phyloP scores from a whole-genome alignment of 2,113 vertebrate genomes.

The Oxyruncus cristatus region DNA sequence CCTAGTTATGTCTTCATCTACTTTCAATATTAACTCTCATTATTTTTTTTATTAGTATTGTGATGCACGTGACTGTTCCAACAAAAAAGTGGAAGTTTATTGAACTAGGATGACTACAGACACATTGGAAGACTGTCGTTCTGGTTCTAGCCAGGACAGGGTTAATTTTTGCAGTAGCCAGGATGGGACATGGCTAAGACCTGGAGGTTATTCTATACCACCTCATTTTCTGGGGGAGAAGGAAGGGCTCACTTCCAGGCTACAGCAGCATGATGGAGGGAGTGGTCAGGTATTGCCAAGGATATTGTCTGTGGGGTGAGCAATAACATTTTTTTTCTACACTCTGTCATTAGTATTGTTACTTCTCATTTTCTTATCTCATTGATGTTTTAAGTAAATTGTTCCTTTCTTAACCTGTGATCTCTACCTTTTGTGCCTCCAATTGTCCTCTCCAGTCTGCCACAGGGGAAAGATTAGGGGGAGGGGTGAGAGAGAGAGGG shows the following conservation, averaged over 20 bases:
- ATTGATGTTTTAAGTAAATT: neutral
- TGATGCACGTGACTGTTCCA: neutral
- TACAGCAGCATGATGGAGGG: accelerated
- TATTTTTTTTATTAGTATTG: neutral
- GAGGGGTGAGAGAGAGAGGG: neutral
- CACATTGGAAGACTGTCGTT: neutral
- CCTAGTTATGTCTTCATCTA: neutral
- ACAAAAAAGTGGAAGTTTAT: neutral
- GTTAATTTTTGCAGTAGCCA: neutral
- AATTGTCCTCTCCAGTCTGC: neutral
- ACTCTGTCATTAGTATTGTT: neutral
- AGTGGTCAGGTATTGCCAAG: accelerated
- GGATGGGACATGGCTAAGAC: neutral
- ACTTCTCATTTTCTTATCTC: neutral
- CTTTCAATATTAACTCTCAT: neutral
- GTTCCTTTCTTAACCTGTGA: neutral
- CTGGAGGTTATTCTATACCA: neutral
- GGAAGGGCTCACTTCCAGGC: accelerated
- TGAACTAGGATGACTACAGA: neutral
- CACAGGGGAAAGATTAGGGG: neutral
- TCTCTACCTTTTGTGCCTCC: neutral
- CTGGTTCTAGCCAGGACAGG: neutral
- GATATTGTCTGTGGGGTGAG: neutral
- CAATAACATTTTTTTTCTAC: neutral
- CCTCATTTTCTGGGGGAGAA: neutral